Evolutionary conservation across 2,888 invertebrate genomes (phyloP), one percentile per base, ranked within the genome.

Genomic region (Caradrina clavipalpis): DNA sequence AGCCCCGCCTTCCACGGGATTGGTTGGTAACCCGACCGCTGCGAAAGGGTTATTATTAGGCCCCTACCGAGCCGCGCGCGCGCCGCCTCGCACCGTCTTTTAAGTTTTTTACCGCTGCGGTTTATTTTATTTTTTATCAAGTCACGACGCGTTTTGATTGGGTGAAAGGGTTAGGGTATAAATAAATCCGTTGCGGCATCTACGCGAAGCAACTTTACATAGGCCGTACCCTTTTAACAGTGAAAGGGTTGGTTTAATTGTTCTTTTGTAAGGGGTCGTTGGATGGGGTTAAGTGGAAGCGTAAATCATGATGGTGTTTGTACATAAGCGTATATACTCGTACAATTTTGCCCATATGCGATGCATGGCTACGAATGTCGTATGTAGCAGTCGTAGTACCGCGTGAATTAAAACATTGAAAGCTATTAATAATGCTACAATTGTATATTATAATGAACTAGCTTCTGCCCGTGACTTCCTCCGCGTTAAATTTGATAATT

Each of bases 11-110:
- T 87, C 71, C 85, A 68, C 84, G 83, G 83, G 88, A 96, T 96
- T 96, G 96, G 96, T 82, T 88, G 93, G 63, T 90, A 94, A 92
- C 94, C 94, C 93, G 94, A 93, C 91, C 88, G 84, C 82, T 73
- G 83, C 85, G 89, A 94, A 96, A 94, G 95, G 95, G 95, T 95
- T 96, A 95, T 95, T 95, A 95, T 91, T 94, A 94, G 90, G 85
- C 87, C 90, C 91, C 90, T 87, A 80, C 84, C 76, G 74, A 71
- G 87, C 82, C 82, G 91, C 92, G 91, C 91, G 90, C 90, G 93
- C 93, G 93, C 91, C 89, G 92, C 89, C 74, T 80, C 79, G 78
- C 83, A 61, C 61, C 89, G 86, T 92, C 92, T 95, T 94, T 92
- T 93, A 91, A 87, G 88, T 93, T 95, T 95, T 96, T 95, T 94